Evolutionary conservation across 2,888 invertebrate genomes (phyloP).

Genomic region (Camptogramma bilineatum): DNA sequence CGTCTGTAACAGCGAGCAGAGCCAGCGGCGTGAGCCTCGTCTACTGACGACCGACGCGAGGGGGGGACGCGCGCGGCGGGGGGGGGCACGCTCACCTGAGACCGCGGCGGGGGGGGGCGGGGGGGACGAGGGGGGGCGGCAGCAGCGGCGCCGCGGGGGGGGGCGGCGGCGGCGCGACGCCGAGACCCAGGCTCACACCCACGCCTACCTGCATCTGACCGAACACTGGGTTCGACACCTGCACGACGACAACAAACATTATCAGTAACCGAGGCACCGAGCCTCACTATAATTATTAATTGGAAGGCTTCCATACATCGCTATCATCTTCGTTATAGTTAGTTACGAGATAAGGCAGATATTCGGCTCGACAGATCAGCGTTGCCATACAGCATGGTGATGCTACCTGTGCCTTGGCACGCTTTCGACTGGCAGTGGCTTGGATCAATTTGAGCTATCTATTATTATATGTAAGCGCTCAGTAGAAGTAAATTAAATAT

Average conservation of each 20-base stretch:
- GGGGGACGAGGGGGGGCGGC: conserved; percentile 29
- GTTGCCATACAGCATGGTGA: no score
- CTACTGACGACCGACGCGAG: conserved; percentile 16
- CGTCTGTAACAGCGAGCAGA: conserved; percentile 55
- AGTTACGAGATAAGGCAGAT: no score
- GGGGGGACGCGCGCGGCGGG: conserved; percentile 16
- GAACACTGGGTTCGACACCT: conserved; percentile 38
- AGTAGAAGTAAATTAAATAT: no score
- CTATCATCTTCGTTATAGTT: no score
- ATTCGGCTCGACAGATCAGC: no score
- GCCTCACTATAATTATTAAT: no score
- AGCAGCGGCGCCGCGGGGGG: conserved; percentile 38
- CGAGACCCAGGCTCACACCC: conserved; percentile 22
- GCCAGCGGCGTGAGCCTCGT: conserved; percentile 47
- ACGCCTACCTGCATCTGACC: conserved; percentile 45
- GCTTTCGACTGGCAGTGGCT: no score
- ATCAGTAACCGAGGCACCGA: no score
- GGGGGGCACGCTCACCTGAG: conserved; percentile 15
- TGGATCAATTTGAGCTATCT: no score
- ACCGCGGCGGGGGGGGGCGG: conserved; percentile 28
- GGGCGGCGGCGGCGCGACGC: conserved; percentile 45
- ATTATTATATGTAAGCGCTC: no score
- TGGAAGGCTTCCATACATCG: no score
- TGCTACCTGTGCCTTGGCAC: no score
- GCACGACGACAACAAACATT: neutral